Evolutionary conservation across 92 coral and sea anemone species (phyloP).

Genomic region (Porites rus): DNA sequence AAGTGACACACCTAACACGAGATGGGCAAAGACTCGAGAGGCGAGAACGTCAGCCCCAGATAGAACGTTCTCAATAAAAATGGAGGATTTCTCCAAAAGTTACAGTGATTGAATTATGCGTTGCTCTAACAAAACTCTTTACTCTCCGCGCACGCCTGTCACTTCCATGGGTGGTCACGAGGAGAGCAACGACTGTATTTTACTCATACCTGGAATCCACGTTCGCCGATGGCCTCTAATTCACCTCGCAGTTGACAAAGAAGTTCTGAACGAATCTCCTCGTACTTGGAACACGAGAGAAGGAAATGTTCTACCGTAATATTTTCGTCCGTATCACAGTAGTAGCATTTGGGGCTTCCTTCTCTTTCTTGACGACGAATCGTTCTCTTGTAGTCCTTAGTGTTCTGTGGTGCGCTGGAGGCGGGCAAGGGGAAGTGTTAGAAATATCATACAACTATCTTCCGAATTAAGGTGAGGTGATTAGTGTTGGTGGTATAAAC

Average conservation of each 20-base stretch:
- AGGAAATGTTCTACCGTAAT: conserved; percentile 86
- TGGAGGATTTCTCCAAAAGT: no score
- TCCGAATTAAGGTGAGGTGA: no score
- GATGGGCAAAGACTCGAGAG: no score
- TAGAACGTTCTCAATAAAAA: no score
- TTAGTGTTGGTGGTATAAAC: no score
- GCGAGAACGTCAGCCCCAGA: no score
- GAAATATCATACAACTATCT: no score
- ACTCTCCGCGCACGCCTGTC: no score
- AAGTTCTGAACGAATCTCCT: conserved; percentile 74
- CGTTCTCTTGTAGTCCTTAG: conserved; percentile 25
- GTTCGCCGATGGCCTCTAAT: conserved; percentile 83
- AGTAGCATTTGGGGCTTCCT: conserved; percentile 85
- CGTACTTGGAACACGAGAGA: conserved; percentile 81
- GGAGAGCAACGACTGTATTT: not conserved
- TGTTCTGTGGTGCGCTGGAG: conserved; percentile 34
- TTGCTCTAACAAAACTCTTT: no score
- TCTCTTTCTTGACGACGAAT: conserved; percentile 75
- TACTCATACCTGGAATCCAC: conserved; percentile 65
- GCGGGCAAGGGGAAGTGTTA: not conserved
- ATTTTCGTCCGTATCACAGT: conserved; percentile 84
- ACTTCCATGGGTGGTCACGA: no score
- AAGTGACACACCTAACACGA: no score
- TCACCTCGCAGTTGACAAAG: conserved; percentile 70
- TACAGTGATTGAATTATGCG: no score